phyloP scores from a whole-genome alignment of 2,888 invertebrate genomes.

The Apoda limacodes region DNA sequence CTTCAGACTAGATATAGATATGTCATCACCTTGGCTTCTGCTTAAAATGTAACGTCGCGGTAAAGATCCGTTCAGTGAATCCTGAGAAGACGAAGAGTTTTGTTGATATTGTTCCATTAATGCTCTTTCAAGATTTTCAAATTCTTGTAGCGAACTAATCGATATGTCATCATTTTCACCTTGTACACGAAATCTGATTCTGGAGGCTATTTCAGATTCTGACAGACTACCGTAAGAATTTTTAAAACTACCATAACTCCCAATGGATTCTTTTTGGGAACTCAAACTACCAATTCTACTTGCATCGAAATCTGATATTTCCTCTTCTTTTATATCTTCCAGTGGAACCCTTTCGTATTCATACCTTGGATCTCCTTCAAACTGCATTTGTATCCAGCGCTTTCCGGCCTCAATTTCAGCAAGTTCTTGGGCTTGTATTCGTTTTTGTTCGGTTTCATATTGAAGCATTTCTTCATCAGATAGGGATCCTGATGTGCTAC shows the following conservation, averaged over 20 bases:
- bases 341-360: constrained; percentile 86
- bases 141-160: constrained; percentile 93
- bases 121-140: constrained; percentile 90
- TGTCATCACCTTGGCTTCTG: constrained; percentile 85
- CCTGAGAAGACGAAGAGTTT: constrained; percentile 84
- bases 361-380: constrained; percentile 80
- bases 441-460: constrained; percentile 77
- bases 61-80: constrained; percentile 86
- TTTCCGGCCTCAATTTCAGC: constrained; percentile 79
- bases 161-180: constrained; percentile 94
- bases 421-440: constrained; percentile 56
- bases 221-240: constrained; percentile 93
- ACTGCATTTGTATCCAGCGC: constrained; percentile 92
- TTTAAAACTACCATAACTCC: constrained; percentile 84
- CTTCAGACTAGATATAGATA: constrained; percentile 87
- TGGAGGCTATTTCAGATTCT: constrained; percentile 87
- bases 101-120: constrained; percentile 83
- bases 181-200: constrained; percentile 84
- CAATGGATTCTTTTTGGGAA: constrained; percentile 83
- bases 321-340: constrained; percentile 94
- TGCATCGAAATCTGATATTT: constrained; percentile 87
- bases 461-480: constrained; percentile 72
- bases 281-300: constrained; percentile 82
- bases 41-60: constrained; percentile 78
- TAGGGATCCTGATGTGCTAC: constrained; percentile 69